phyloP scores from a whole-genome alignment of 2,797 vertebrate genomes.

The Alauda arvensis region DNA sequence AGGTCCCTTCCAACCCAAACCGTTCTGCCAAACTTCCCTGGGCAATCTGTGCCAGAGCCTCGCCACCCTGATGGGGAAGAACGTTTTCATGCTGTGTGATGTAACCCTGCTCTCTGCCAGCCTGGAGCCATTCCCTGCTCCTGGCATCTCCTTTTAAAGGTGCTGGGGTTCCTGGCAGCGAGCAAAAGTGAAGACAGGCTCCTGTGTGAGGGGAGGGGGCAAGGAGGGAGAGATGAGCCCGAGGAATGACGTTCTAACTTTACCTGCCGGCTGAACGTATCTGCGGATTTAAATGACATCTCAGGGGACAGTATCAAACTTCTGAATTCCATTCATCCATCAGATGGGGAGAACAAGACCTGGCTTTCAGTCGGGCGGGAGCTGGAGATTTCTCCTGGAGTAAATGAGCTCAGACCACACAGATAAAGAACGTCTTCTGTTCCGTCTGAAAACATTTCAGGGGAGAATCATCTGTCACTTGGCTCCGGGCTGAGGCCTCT shows the following conservation, averaged over 20 bases:
- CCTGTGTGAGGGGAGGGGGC: background rate
- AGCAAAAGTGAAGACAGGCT: background rate
- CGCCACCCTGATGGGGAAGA: background rate
- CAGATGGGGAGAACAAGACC: constrained; percentile 81
- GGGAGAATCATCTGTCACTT: constrained; percentile 74
- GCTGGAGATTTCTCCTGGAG: constrained; percentile 65
- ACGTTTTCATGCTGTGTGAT: too few relatives aligned
- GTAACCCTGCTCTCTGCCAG: background rate
- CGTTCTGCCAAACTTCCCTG: background rate
- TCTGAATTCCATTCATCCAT: constrained; percentile 84
- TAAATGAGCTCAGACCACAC: constrained; percentile 89
- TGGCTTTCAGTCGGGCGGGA: constrained; percentile 75
- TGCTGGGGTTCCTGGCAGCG: background rate
- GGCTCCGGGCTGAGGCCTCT: constrained; percentile 50
- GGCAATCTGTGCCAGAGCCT: background rate
- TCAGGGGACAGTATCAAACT: constrained; percentile 87
- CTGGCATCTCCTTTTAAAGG: constrained; percentile 1
- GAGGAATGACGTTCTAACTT: constrained; percentile 51
- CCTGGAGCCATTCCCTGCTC: background rate
- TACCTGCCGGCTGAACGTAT: constrained; percentile 53
- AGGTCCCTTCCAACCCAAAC: background rate
- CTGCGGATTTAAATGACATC: constrained; percentile 80
- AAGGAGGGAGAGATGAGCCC: constrained; percentile 50
- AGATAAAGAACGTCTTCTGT: constrained; percentile 90
- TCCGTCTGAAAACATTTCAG: constrained; percentile 73